phyloP scores from a whole-genome alignment of 2,888 invertebrate genomes.

The Chrysolina americana region DNA sequence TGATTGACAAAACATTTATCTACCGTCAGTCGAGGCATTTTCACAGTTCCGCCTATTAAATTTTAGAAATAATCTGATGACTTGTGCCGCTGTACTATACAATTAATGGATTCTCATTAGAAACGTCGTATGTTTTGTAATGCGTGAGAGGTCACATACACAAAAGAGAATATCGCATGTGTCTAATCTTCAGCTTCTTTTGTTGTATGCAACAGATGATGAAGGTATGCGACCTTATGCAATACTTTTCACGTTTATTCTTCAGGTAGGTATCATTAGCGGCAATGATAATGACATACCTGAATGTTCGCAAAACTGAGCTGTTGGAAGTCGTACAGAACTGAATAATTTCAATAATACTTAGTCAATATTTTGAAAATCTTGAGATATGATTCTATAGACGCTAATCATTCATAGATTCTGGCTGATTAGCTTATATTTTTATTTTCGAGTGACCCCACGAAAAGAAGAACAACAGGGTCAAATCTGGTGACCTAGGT shows the following conservation, averaged over 20 bases:
- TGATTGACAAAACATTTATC: too few relatives aligned
- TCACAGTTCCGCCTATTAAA: not conserved
- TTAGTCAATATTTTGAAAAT: not conserved
- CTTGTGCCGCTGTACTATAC: not conserved
- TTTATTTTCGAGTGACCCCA: too few relatives aligned
- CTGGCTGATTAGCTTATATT: too few relatives aligned
- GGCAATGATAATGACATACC: conserved; percentile 12
- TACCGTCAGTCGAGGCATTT: not conserved
- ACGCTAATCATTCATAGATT: too few relatives aligned
- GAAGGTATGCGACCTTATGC: not conserved
- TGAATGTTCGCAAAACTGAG: not conserved
- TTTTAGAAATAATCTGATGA: not conserved
- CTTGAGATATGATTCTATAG: too few relatives aligned
- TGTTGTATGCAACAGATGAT: conserved; percentile 23
- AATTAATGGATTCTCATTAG: not conserved
- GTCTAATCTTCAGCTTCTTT: conserved; percentile 16
- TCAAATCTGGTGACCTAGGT: too few relatives aligned
- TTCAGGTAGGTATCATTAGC: conserved; percentile 2
- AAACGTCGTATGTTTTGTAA: conserved; percentile 7
- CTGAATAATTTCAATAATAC: too few relatives aligned
- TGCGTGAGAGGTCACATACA: conserved; percentile 19
- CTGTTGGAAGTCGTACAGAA: too few relatives aligned
- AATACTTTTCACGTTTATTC: conserved; percentile 7
- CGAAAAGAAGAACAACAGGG: too few relatives aligned
- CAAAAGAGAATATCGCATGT: conserved; percentile 3